Base-by-base conservation (phyloP, 2,113 vertebrate species). In the Alethe diademata region DNA sequence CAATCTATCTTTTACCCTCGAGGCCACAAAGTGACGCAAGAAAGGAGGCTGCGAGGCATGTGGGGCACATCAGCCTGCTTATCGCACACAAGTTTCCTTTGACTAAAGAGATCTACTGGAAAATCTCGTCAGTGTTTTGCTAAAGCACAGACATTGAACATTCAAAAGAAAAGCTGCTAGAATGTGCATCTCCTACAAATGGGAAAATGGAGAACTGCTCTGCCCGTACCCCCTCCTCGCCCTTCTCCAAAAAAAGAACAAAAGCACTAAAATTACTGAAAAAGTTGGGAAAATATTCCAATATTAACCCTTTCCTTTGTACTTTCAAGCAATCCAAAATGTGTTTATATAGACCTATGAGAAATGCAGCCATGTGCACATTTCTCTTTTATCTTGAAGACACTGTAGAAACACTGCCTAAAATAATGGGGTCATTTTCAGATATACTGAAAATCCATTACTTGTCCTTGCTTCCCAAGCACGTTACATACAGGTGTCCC, bases 161-260 rank as follows among this genome's bases (percentile, higher is more conserved):
- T 17, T 47, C 42, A 71, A n/a, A 87, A 54, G 14, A 51, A 73
- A 84, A 60, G 13, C 23, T 65, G 28, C 45, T 35, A 64, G 8
- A 82, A 74, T n/a, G 12, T 33, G 12, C 50, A 26, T 31, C 40
- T 42, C 45, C 26, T 43, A 28, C 8, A 40, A 71, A 86, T 2
- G 6, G 20, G 16, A 33, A 94, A 88, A 72, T 19, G 1, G 10
- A 54, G 25, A 58, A 58, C 20, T 33, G 35, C 15, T 47, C 17
- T 57, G 8, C 26, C 22, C 0, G 0, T 50, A 5, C 2, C 4
- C 7, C 8, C 11, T n/a, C 26, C 28, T 5, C 6, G 4, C 10
- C 14, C 11, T 7, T 29, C 23, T 33, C 6, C 11, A 25, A 11
- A 8, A 38, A 38, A 50, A 28, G 4, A 15, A 12, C 13, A 17